phyloP scores from a whole-genome alignment of 2,888 invertebrate species.

The Drosophila differens region DNA sequence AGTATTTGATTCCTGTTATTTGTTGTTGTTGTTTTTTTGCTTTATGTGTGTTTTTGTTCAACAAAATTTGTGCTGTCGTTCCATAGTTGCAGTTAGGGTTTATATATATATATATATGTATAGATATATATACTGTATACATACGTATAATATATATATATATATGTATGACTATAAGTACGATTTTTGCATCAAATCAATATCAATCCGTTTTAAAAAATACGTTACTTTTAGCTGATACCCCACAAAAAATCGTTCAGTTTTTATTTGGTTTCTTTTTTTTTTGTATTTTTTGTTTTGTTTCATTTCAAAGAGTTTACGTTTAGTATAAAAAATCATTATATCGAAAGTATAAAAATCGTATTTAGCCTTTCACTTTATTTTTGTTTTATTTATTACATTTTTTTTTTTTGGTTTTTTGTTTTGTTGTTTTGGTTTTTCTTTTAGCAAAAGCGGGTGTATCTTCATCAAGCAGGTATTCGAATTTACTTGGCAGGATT shows the following conservation, averaged over 20 bases:
- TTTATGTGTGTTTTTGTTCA: conserved; percentile 53
- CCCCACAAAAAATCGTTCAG: conserved; percentile 61
- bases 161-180: conserved; percentile 53
- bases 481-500: conserved; percentile 84
- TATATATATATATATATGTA: conserved; percentile 45
- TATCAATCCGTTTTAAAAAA: conserved; percentile 54
- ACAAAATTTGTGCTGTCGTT: conserved; percentile 82
- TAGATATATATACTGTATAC: conserved; percentile 40
- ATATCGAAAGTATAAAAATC: conserved; percentile 82
- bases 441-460: conserved; percentile 83
- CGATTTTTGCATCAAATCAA: conserved; percentile 69
- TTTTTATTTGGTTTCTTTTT: conserved; percentile 28
- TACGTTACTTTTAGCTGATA: conserved; percentile 56
- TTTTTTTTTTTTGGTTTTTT: conserved; percentile 26
- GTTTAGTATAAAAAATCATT: conserved; percentile 81
- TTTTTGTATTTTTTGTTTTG: conserved; percentile 29
- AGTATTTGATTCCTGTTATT: conserved; percentile 55
- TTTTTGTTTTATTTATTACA: conserved; percentile 35
- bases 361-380: conserved; percentile 71
- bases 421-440: conserved; percentile 27
- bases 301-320: conserved; percentile 67
- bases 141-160: conserved; percentile 36
- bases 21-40: conserved; percentile 20
- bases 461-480: conserved; percentile 83
- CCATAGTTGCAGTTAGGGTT: conserved; percentile 80